Conservation (phyloP, 2,888 invertebrate species). For the Amblyjoppa fuscipennis region DNA sequence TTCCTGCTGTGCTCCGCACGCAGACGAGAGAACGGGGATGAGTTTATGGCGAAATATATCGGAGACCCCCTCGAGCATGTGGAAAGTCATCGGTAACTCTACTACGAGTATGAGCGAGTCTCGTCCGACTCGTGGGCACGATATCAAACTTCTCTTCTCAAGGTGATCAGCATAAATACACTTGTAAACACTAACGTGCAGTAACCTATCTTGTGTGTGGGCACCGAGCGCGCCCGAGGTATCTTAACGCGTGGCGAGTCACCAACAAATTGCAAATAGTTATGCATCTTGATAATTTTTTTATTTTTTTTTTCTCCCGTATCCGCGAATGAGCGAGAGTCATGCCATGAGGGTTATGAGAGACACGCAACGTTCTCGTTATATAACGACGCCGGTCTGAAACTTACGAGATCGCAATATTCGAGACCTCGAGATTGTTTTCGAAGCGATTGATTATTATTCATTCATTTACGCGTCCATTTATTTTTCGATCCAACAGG, state of each 20-base stretch:
- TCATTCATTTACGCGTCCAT: background rate
- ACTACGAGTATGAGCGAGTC: background rate
- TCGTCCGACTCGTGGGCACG: background rate
- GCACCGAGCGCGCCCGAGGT: background rate
- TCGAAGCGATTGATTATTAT: background rate
- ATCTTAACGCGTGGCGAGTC: background rate
- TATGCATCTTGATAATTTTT: background rate
- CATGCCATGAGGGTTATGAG: background rate
- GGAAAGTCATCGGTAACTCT: background rate
- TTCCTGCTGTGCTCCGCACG: constrained; percentile 33
- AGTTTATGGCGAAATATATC: background rate
- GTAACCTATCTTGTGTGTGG: background rate
- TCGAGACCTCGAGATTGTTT: background rate
- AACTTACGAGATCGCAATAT: background rate
- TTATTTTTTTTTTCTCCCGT: background rate
- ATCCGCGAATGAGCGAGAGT: background rate
- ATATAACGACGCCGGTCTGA: constrained; percentile 4
- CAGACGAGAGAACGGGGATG: constrained; percentile 4
- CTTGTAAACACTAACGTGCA: background rate
- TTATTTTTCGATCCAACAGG: background rate
- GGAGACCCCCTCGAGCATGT: background rate
- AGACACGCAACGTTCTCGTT: background rate
- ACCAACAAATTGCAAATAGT: background rate
- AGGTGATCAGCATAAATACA: constrained; percentile 39
- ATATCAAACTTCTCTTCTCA: constrained; percentile 9